Evolutionary conservation across 2,888 invertebrate genomes (phyloP).

Genomic region (Agrotis ipsilon): DNA sequence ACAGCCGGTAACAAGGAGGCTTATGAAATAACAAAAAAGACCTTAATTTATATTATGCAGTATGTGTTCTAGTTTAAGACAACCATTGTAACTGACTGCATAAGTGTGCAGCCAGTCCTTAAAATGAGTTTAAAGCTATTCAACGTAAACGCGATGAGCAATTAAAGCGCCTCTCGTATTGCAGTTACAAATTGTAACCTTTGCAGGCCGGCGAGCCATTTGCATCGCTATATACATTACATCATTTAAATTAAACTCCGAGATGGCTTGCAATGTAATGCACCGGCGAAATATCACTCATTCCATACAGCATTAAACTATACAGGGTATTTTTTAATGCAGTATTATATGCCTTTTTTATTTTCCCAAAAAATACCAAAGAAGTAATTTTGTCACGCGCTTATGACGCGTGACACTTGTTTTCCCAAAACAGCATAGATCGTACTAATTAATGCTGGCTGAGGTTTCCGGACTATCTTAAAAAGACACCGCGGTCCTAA

Average conservation of each 20-base stretch:
- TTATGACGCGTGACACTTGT: too few relatives aligned
- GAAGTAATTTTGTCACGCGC: too few relatives aligned
- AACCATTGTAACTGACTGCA: conserved; percentile 22
- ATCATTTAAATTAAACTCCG: conserved; percentile 49
- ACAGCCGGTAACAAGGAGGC: too few relatives aligned
- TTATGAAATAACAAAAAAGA: background rate
- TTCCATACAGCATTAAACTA: conserved; percentile 8
- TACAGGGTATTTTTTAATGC: background rate
- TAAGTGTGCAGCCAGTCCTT: conserved; percentile 16
- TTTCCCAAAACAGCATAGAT: too few relatives aligned
- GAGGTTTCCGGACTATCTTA: too few relatives aligned
- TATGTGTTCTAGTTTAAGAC: conserved; percentile 20
- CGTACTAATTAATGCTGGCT: too few relatives aligned
- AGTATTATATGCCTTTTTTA: too few relatives aligned
- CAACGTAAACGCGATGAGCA: conserved; percentile 35
- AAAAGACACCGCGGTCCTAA: too few relatives aligned
- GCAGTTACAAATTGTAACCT: conserved; percentile 60
- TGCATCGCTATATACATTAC: conserved; percentile 55
- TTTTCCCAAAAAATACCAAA: too few relatives aligned
- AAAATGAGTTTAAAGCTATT: conserved; percentile 35
- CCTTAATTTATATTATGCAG: conserved; percentile 19
- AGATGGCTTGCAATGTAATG: conserved; percentile 25
- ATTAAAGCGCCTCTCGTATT: conserved; percentile 44
- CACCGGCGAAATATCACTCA: conserved; percentile 37
- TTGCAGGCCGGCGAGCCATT: conserved; percentile 42